Conservation (phyloP, 2,113 vertebrate genomes). For the Pheucticus melanocephalus region DNA sequence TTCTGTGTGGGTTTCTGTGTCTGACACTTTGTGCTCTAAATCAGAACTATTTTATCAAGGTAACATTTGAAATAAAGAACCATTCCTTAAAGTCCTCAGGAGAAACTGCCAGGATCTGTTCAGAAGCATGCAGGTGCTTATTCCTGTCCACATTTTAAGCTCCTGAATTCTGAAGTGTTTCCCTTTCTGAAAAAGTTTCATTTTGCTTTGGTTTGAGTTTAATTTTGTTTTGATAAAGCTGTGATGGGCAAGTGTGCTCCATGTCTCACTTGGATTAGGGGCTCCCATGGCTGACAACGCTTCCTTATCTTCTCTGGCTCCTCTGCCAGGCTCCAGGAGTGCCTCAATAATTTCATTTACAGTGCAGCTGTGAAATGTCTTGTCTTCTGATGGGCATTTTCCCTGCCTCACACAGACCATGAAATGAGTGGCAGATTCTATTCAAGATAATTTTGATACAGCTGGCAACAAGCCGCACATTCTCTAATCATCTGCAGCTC, state of each 20-base stretch:
- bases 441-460: not conserved
- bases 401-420: not conserved
- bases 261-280: not conserved
- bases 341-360: not conserved
- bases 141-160: not conserved
- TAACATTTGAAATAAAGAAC: not conserved
- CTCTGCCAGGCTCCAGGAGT: not conserved
- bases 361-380: not conserved
- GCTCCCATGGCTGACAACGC: not conserved
- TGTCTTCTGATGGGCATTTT: not conserved
- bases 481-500: not conserved
- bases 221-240: not conserved
- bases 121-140: not conserved
- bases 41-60: not conserved
- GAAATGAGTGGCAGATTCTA: slow-evolving; percentile 3
- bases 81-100: not conserved
- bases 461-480: not conserved
- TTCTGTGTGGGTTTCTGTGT: not conserved
- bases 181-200: not conserved
- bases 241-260: not conserved
- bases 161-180: not conserved
- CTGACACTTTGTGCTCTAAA: not conserved
- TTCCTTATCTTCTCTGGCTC: not conserved
- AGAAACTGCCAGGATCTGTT: not conserved
- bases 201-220: not conserved